Base-by-base conservation (phyloP, 2,113 vertebrate genomes). In the Oxyura jamaicensis region DNA sequence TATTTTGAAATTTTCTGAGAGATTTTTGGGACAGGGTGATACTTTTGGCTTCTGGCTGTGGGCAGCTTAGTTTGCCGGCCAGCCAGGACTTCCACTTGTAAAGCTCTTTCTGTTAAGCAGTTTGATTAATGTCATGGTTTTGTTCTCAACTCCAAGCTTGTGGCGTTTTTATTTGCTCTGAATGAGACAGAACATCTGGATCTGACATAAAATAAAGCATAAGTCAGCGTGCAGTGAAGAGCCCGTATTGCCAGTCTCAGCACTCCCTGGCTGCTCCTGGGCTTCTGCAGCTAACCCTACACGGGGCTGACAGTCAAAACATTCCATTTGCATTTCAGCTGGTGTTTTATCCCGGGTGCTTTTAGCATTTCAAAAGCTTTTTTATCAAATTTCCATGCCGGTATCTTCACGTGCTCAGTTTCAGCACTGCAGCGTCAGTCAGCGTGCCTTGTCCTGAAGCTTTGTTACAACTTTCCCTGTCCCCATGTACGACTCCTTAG, bases 11-110 rank as follows among this genome's bases (percentile, higher is more conserved):
- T 7, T 33, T 86, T 81, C 29, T 15, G n/a, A 20, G 72, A 58
- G 56, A 2, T 19, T 88, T 93, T 76, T 55, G 42, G 73, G 77
- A 29, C 52, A 31, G 55, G 59, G 25, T 39, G 41, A 41, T 90
- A 0, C 41, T 55, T 82, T 3, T 80, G 60, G 26, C 26, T 60
- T 76, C 66, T 75, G 35, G 33, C 48, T 0, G 0, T 0, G 13
- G 25, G 60, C 39, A 52, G 69, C 35, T 86, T 77, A 41, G 52
- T 80, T 88, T 81, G 14, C 35, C 46, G 44, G 58, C 48, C 66
- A 31, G 33, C 56, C 60, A 63, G n/a, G 56, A 15, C 80, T 79
- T 81, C 28, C 44, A 44, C 52, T 78, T 26, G 0, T 52, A 33
- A 35, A 1, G 2, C 44, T 69, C 17, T 86, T 93, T 62, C 41